A percentile compares a stretch with the other conserved stretches of the same genome.
phyloP scores from a whole-genome alignment of 2,888 invertebrate genomes.

The Drosophila anomalata region DNA sequence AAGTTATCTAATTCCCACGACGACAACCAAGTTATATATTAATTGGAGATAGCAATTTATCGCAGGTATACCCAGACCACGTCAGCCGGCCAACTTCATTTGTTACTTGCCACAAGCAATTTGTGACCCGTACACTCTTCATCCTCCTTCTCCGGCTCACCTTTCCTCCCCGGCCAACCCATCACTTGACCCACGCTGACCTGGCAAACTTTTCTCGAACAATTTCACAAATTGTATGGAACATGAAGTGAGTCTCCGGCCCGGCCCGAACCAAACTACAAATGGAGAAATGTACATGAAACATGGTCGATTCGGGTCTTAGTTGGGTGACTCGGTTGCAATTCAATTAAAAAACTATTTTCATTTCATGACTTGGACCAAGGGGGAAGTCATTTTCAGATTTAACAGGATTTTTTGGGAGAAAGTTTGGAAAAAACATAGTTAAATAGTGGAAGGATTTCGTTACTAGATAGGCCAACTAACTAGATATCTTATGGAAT shows the following conservation, averaged over 20 bases:
- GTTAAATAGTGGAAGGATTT: no score
- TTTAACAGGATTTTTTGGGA: not conserved
- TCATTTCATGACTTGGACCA: not conserved
- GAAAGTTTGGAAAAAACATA: no score
- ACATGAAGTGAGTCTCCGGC: conserved; percentile 25
- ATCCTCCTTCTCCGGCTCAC: not conserved
- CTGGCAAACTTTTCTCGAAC: conserved; percentile 21
- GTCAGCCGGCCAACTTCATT: conserved; percentile 40
- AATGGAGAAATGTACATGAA: not conserved
- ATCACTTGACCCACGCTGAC: conserved; percentile 42
- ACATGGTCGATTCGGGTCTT: not conserved
- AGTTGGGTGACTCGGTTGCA: conserved; percentile 7
- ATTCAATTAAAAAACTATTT: conserved; percentile 41
- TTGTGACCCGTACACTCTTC: conserved; percentile 22
- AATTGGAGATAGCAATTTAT: conserved; percentile 16
- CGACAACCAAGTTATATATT: conserved; percentile 27
- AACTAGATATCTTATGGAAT: no score
- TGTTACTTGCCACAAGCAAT: conserved; percentile 40
- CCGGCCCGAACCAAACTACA: not conserved
- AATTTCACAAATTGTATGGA: conserved; percentile 31
- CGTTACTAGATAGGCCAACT: no score
- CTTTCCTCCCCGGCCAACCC: not conserved
- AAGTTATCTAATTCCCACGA: conserved; percentile 17
- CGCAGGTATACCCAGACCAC: conserved; percentile 1
- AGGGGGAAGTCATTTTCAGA: not conserved